Conservation (phyloP, 1,140 invertebrate species). For the Coenobita brevimanus region DNA sequence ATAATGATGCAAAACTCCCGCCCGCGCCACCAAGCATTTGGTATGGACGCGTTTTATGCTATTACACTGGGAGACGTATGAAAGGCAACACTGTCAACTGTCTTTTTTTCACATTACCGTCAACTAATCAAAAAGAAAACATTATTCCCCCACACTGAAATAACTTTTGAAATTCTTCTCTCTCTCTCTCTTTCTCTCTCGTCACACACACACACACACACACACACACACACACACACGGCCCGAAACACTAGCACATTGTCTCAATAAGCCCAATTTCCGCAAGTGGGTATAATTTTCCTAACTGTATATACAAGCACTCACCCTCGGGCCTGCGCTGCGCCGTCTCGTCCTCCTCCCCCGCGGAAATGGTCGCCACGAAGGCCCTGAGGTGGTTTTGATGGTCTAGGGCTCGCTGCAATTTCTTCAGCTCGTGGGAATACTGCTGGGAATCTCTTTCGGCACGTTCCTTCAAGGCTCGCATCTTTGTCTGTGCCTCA, state of each 20-base stretch:
- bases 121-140: no score
- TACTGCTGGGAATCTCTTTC: conserved; percentile 52
- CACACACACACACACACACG: background rate
- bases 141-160: background rate
- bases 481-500: conserved; percentile 56
- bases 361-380: conserved; percentile 52
- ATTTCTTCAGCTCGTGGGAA: conserved; percentile 50
- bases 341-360: conserved; percentile 42
- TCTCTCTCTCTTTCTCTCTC: background rate
- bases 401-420: conserved; percentile 51
- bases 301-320: background rate
- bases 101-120: no score
- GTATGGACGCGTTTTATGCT: no score
- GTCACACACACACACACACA: background rate
- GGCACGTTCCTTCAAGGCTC: conserved; percentile 31
- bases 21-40: no score
- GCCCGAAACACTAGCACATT: background rate
- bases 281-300: no score
- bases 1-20: no score
- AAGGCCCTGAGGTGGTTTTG: conserved; percentile 47
- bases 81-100: no score
- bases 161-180: background rate
- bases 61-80: no score
- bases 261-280: background rate
- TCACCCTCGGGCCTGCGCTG: conserved; percentile 12